Percentiles rank a stretch among this genome's conserved stretches.
phyloP scores from a whole-genome alignment of 2,888 invertebrate genomes.

The Orchesella flavescens region DNA sequence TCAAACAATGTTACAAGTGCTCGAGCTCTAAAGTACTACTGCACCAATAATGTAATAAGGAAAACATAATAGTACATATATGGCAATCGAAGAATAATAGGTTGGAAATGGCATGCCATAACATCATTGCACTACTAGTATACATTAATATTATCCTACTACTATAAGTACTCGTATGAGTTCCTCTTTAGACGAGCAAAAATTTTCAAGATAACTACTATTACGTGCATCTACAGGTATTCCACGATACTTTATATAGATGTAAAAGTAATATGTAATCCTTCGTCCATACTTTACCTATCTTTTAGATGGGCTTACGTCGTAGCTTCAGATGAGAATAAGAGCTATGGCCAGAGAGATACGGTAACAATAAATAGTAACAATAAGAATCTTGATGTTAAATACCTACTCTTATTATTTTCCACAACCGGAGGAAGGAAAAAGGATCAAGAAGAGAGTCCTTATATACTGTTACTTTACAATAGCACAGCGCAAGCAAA shows the following conservation, averaged over 20 bases:
- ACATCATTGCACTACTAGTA: too few relatives aligned
- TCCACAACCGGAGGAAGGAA: constrained; percentile 10
- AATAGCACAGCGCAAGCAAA: neutral
- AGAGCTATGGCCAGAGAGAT: neutral
- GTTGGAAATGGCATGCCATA: too few relatives aligned
- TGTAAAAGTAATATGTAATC: neutral
- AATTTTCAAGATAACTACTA: neutral
- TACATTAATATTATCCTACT: too few relatives aligned
- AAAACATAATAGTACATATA: too few relatives aligned
- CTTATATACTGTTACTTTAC: constrained; percentile 18
- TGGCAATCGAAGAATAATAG: too few relatives aligned
- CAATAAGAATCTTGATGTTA: constrained; percentile 9
- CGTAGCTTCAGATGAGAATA: neutral
- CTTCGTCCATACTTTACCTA: neutral
- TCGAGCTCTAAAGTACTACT: too few relatives aligned
- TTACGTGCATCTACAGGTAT: neutral
- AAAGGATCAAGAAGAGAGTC: neutral
- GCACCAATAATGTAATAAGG: too few relatives aligned
- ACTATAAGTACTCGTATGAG: too few relatives aligned
- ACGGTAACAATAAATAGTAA: neutral
- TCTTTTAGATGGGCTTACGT: neutral
- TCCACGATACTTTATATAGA: neutral
- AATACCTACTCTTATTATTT: constrained; percentile 18
- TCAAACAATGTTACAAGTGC: too few relatives aligned
- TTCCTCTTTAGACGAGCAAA: too few relatives aligned